Evolutionary conservation across 1,140 invertebrate species (phyloP), one percentile per base, ranked within the genome.

Genomic region (Galendromus occidentalis): DNA sequence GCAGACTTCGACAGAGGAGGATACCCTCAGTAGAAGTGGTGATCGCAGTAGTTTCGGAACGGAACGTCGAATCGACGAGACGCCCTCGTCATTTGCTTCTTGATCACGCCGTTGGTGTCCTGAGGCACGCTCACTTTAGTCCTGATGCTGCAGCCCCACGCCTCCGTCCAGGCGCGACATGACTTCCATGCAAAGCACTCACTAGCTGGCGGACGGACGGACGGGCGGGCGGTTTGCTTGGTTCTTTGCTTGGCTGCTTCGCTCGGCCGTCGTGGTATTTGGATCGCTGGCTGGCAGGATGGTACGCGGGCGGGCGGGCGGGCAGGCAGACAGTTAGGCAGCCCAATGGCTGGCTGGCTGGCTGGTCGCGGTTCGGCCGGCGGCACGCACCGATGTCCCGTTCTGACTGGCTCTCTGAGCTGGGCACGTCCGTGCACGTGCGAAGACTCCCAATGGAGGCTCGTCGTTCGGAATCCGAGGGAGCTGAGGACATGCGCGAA

Each of bases 371-470:
- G 25, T 29, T 14, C 22, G 25, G 18, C 18, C 28, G 25, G 45
- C 28, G 18, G 51, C 51, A 59, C 14, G 51, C 51, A 59, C 51
- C 51, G 51, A 17, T 59, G 51, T 59, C 51, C 25, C 51, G 51
- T 18, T 59, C 51, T 17, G 51, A 59, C 51, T 59, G 51, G 51
- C 22, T 59, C 51, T 59, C 51, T 59, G 51, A 59, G 51, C 51
- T 59, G 51, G 33, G 51, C 51, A 59, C 51, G 51, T 59, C 51
- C 51, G 51, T 59, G 51, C 51, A 59, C 51, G 51, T 59, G 51
- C 51, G 51, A 59, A 59, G 51, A 59, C 51, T 59, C 33, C 51
- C 51, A 59, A 59, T 59, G 33, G 51, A 59, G 51, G 51, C 25
- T 33, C 51, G 51, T 25, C 33, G 33, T 9, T 39, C 33, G 33